Percentiles rank a stretch among this genome's conserved stretches.
Evolutionary conservation across 2,113 vertebrate species (phyloP).

Genomic region (Lycaon pictus): DNA sequence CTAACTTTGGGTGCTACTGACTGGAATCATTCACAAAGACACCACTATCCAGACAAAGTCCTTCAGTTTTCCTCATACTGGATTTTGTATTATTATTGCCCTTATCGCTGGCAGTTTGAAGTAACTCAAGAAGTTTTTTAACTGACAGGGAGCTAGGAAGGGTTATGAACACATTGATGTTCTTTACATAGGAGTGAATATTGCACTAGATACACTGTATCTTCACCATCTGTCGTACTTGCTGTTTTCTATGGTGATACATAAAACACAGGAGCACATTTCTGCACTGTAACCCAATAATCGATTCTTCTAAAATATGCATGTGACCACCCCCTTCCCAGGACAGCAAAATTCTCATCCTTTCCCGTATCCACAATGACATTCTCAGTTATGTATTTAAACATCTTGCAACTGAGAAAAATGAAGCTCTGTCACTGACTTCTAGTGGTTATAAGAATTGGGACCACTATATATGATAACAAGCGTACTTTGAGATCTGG

Average conservation of each 20-base stretch:
- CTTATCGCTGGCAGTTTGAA: conserved; percentile 4
- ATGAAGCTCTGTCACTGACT: conserved; percentile 60
- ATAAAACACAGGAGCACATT: background rate
- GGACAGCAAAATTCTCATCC: conserved; percentile 33
- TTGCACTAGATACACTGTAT: background rate
- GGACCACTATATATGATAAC: background rate
- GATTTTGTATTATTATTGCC: background rate
- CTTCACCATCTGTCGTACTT: conserved; percentile 4
- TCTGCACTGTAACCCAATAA: background rate
- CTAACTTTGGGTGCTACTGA: conserved; percentile 13
- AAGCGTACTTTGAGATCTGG: background rate
- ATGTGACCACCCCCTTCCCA: background rate
- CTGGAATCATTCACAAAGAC: conserved; percentile 17
- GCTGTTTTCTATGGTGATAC: background rate
- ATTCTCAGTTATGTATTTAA: conserved; percentile 39
- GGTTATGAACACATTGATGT: background rate
- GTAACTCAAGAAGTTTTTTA: conserved; percentile 2
- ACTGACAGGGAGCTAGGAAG: background rate
- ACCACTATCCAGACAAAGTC: background rate
- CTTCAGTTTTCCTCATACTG: background rate
- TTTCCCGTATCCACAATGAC: background rate
- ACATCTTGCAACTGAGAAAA: background rate
- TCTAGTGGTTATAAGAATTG: conserved; percentile 56
- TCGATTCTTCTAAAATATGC: background rate
- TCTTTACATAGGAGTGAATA: background rate